These are phyloP conservation scores for Cercopithecus mona DNA, from an alignment of 2,113 vertebrate species.

Conservation along the genomic window DNA sequence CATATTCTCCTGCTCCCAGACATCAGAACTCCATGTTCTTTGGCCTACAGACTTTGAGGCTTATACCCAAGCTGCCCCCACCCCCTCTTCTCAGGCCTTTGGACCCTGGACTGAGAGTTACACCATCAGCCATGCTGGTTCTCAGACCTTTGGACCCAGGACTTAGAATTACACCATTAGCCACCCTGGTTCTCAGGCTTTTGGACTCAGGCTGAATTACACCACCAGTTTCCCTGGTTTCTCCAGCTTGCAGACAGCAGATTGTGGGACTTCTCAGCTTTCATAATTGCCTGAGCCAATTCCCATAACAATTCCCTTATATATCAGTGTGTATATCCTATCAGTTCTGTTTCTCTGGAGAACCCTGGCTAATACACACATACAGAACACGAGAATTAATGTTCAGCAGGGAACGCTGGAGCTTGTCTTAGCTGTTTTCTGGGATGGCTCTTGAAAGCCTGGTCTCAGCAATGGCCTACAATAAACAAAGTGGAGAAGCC, in stretches of 20 bases:
- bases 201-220: no score
- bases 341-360: neutral
- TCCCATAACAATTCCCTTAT: neutral
- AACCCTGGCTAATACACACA: neutral
- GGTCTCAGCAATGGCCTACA: neutral
- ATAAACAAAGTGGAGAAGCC: neutral
- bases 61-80: neutral
- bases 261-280: neutral
- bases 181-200: neutral
- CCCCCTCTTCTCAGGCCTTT: neutral
- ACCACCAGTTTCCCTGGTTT: no score
- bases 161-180: neutral
- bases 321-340: neutral
- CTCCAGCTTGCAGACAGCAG: neutral
- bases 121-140: neutral
- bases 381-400: neutral
- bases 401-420: neutral
- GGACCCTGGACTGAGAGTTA: neutral
- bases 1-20: neutral
- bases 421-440: neutral
- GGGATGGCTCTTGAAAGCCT: neutral
- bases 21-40: neutral
- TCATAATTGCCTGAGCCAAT: neutral
- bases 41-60: neutral
- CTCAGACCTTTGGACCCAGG: neutral